Conservation (phyloP, 2,888 invertebrate genomes). For the Epinotia demarniana region DNA sequence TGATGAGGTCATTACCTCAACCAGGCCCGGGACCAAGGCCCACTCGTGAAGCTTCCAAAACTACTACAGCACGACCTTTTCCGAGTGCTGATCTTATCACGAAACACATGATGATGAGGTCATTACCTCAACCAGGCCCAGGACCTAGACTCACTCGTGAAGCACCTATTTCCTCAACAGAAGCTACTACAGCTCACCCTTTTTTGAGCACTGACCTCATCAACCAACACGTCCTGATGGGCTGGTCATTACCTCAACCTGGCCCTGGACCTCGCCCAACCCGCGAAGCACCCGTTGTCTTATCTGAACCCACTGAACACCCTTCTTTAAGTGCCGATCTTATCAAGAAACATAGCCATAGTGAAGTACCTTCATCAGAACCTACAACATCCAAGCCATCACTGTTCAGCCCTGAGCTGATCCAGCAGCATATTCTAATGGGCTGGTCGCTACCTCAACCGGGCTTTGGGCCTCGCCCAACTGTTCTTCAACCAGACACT, state of each 20-base stretch:
- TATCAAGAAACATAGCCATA: background rate
- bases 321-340: background rate
- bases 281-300: background rate
- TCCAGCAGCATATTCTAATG: background rate
- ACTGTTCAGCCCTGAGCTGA: background rate
- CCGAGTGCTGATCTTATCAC: too few relatives aligned
- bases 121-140: too few relatives aligned
- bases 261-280: background rate
- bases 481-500: too few relatives aligned
- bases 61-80: too few relatives aligned
- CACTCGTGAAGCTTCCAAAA: background rate
- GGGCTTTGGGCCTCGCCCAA: background rate
- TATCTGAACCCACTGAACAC: background rate
- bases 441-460: background rate
- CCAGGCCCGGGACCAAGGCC: background rate
- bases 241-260: background rate
- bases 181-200: background rate
- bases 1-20: background rate
- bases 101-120: too few relatives aligned
- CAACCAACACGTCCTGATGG: background rate
- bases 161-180: too few relatives aligned
- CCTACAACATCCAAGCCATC: background rate
- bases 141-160: too few relatives aligned
- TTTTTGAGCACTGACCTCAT: background rate
- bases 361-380: background rate